Evolutionary conservation across 2,888 invertebrate genomes (phyloP), one percentile per base, ranked within the genome.

Genomic region (Anoncus sp.): DNA sequence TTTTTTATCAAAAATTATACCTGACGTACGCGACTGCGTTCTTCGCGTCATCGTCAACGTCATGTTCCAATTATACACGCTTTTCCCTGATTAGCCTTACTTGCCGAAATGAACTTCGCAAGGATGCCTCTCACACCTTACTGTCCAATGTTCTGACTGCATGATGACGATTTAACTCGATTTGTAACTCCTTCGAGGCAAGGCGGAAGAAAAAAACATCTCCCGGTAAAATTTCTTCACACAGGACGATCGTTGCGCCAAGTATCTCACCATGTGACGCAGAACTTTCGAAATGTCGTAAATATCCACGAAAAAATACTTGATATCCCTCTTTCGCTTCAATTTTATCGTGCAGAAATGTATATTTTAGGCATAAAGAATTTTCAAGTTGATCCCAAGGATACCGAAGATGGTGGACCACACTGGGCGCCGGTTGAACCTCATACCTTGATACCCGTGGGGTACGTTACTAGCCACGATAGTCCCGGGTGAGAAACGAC

Each of bases 31-130:
- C 31, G 7, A 31, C 31, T 80, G 80, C 85, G 82, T 83, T 85
- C 87, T 86, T 86, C 87, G 86, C 82, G 77, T 75, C 77, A 75
- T n/a, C 20, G 66, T 55, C 63, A 38, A 63, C 76, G 57, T 77
- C 86, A 81, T 83, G 84, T 83, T 84, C 88, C 87, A 88, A 88
- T 88, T 88, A 88, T 87, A 87, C 85, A 85, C 87, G 88, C 88
- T 87, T 87, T 87, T 86, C 85, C 84, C 88, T 88, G 88, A 88
- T 88, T 88, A 88, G 88, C 87, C 88, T 88, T 87, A 87, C 87
- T 88, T 88, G 86, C 86, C 27, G 57, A 24, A 24, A 51, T 14
- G 75, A 82, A 67, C 82, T 81, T 31, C 79, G 67, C 66, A 79
- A 81, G 76, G 75, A 74, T 83, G 82, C 84, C 45, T 81, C 84